A percentile compares a stretch with the other conserved stretches of the same genome.
These are phyloP conservation scores for Tragulus kanchil DNA, from an alignment of 2,113 vertebrate genomes.

Conservation along the genomic window DNA sequence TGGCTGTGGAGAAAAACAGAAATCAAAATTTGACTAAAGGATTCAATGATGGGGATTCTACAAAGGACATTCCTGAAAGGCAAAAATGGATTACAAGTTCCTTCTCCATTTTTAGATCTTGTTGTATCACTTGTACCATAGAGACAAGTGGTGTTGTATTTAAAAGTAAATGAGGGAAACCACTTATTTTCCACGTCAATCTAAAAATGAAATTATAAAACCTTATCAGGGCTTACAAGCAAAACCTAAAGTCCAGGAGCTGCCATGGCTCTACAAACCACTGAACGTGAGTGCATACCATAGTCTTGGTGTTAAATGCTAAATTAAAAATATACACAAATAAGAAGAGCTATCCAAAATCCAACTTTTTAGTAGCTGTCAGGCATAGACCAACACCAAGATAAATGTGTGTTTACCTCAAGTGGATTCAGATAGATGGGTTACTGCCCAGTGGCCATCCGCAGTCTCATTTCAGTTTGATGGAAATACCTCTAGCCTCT, in stretches of 20 bases:
- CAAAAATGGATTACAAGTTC: background rate
- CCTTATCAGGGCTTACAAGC: background rate
- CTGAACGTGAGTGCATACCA: background rate
- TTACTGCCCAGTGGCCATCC: accelerated
- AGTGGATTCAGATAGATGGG: background rate
- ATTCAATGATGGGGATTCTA: background rate
- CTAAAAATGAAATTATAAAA: conserved; percentile 26
- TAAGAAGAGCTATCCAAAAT: background rate
- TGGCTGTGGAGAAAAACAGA: background rate
- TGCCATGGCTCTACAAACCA: background rate
- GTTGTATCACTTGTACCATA: background rate
- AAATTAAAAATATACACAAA: background rate
- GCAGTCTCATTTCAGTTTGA: background rate
- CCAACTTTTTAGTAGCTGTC: background rate
- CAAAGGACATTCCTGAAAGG: background rate
- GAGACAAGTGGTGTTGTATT: background rate
- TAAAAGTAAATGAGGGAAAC: conserved; percentile 13
- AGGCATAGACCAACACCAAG: background rate
- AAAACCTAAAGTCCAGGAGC: background rate
- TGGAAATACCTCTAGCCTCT: background rate
- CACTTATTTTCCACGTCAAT: background rate
- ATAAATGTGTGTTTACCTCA: background rate
- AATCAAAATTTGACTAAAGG: background rate
- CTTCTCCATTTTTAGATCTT: conserved; percentile 16
- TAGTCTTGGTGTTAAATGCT: background rate